Conservation (phyloP, 2,797 vertebrate genomes). For the Takifugu rubripes region DNA sequence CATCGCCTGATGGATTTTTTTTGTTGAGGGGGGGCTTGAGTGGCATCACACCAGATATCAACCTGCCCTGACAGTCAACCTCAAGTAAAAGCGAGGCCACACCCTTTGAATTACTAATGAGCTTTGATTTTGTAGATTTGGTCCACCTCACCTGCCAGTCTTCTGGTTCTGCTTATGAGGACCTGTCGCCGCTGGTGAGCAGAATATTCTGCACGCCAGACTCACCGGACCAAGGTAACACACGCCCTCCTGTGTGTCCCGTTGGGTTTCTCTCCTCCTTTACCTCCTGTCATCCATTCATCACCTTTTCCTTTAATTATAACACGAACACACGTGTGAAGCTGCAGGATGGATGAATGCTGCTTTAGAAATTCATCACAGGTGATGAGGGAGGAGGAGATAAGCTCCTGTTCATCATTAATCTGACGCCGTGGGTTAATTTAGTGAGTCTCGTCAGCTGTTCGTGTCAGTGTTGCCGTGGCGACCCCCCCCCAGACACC, state of each 20-base stretch:
- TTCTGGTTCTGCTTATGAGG: conserved; percentile 54
- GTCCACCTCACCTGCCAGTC: conserved; percentile 70
- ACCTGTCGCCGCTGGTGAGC: conserved; percentile 58
- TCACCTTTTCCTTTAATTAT: conserved; percentile 34
- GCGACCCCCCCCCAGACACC: too few species aligned
- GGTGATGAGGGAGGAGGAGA: conserved; percentile 25
- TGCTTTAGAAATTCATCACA: conserved; percentile 26
- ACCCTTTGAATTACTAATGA: not conserved
- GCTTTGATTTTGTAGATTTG: conserved; percentile 38
- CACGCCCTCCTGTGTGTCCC: not conserved
- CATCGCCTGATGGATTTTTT: too few species aligned
- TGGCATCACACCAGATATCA: too few species aligned
- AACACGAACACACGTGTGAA: conserved; percentile 14
- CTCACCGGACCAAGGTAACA: conserved; percentile 47
- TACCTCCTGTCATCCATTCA: conserved; percentile 21
- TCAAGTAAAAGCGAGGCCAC: too few species aligned
- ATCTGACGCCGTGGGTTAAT: not conserved
- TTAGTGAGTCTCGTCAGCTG: not conserved
- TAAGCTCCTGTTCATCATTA: conserved; percentile 9
- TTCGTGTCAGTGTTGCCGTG: too few species aligned
- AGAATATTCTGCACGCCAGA: conserved; percentile 49
- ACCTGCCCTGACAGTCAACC: too few species aligned
- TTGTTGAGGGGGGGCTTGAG: too few species aligned
- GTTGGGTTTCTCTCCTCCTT: conserved; percentile 29
- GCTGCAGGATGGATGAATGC: conserved; percentile 24